These are phyloP conservation scores for Callyntrura sp. DNA, from an alignment of 2,888 invertebrate genomes.

Conservation along the genomic window DNA sequence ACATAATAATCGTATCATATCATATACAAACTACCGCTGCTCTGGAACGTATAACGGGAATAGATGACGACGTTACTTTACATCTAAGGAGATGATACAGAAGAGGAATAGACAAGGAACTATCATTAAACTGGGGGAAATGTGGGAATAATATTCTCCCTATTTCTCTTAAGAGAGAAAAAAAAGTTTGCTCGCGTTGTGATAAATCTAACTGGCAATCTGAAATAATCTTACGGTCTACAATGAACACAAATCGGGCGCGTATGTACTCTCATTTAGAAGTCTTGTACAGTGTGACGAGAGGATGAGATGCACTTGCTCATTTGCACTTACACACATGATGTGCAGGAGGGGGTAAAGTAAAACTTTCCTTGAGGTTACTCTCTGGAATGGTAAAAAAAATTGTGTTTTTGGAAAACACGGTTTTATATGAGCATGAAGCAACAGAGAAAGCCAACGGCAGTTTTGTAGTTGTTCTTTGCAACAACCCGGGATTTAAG, in stretches of 20 bases:
- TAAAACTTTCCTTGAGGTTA: too few species aligned
- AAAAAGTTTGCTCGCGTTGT: background rate
- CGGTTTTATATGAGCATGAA: too few species aligned
- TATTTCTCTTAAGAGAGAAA: background rate
- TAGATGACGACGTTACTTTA: slow-evolving; percentile 13
- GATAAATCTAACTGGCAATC: background rate
- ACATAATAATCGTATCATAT: slow-evolving; percentile 41
- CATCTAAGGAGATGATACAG: slow-evolving; percentile 12
- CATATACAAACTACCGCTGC: background rate
- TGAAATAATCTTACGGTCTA: background rate
- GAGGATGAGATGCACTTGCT: background rate
- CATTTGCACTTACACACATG: slow-evolving; percentile 12
- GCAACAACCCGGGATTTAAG: too few species aligned
- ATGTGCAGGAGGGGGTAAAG: background rate
- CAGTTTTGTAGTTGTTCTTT: too few species aligned
- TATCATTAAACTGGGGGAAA: background rate
- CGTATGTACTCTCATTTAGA: background rate
- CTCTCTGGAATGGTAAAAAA: too few species aligned
- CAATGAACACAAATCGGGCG: background rate
- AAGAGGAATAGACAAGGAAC: background rate
- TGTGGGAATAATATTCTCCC: background rate
- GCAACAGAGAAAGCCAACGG: too few species aligned
- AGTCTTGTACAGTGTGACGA: background rate
- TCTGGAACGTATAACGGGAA: background rate
- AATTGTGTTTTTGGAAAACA: too few species aligned